These are phyloP conservation scores for Caenorhabditis brenneri DNA, from an alignment of 1,140 invertebrate species.

Conservation along the genomic window DNA sequence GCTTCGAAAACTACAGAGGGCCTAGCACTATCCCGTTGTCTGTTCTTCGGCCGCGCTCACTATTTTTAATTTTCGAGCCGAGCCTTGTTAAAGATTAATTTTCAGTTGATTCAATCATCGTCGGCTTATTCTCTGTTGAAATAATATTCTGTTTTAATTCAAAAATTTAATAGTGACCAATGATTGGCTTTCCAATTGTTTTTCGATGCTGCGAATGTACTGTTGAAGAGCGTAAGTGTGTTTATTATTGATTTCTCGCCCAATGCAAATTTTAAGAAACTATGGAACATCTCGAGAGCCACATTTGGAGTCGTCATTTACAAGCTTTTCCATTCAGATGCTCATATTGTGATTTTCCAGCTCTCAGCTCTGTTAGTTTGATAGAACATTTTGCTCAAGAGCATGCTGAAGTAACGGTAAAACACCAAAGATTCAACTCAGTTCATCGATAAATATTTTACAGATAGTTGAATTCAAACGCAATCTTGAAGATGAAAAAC, in stretches of 20 bases:
- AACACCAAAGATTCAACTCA: background rate
- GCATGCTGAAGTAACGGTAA: background rate
- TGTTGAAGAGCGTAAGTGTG: background rate
- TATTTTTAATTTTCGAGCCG: too few relatives aligned
- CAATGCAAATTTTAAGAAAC: background rate
- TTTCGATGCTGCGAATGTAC: conserved; percentile 36
- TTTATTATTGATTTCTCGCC: background rate
- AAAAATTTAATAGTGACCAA: too few relatives aligned
- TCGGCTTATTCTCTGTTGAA: too few relatives aligned
- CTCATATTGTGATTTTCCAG: conserved; percentile 14
- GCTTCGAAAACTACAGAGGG: background rate
- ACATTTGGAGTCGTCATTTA: conserved; percentile 29
- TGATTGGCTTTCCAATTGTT: conserved; percentile 15
- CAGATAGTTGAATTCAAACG: conserved; percentile 18
- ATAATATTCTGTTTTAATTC: too few relatives aligned
- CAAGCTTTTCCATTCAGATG: conserved; percentile 29
- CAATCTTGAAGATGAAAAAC: conserved; percentile 16
- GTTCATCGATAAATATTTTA: background rate
- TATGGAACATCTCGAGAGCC: conserved; percentile 14
- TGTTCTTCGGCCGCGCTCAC: too few relatives aligned
- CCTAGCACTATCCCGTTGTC: background rate
- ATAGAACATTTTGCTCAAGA: conserved; percentile 1
- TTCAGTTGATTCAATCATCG: too few relatives aligned
- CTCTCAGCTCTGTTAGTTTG: background rate
- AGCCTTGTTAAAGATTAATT: too few relatives aligned